phyloP scores from a whole-genome alignment of 1,140 invertebrate genomes.

The Tenebrio molitor region DNA sequence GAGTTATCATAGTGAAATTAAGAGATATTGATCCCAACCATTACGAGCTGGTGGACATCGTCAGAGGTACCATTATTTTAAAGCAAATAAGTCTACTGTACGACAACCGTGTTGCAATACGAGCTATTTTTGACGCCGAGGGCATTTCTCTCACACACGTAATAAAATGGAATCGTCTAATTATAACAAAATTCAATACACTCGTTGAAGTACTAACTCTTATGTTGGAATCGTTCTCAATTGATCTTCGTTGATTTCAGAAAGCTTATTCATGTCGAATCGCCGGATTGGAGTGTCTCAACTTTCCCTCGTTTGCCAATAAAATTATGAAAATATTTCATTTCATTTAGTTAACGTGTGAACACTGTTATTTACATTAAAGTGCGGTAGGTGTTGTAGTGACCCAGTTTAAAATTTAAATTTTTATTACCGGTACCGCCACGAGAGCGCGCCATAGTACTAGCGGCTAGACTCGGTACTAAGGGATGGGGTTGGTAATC shows the following conservation, averaged over 20 bases:
- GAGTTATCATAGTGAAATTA: background rate
- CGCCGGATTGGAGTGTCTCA: background rate
- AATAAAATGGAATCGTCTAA: background rate
- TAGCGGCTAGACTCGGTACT: too few species aligned
- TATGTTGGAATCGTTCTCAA: background rate
- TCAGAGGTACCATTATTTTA: background rate
- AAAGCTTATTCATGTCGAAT: constrained; percentile 3
- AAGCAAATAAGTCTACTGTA: background rate
- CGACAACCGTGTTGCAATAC: background rate
- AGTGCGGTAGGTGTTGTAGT: background rate
- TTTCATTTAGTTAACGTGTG: background rate
- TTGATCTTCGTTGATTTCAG: background rate
- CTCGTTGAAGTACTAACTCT: constrained; percentile 6
- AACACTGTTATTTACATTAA: background rate
- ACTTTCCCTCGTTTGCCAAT: background rate
- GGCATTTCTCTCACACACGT: background rate
- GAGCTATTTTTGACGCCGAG: background rate
- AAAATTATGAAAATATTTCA: background rate
- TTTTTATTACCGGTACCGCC: too few species aligned
- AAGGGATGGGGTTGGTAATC: too few species aligned
- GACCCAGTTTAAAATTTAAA: background rate
- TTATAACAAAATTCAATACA: background rate
- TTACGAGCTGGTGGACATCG: background rate
- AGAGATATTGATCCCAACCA: background rate
- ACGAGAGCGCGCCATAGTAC: too few species aligned